A percentile compares a stretch with the other conserved stretches of the same genome.
Conservation (phyloP, 92 coral and sea anemone genomes). For the Metridium senile region DNA sequence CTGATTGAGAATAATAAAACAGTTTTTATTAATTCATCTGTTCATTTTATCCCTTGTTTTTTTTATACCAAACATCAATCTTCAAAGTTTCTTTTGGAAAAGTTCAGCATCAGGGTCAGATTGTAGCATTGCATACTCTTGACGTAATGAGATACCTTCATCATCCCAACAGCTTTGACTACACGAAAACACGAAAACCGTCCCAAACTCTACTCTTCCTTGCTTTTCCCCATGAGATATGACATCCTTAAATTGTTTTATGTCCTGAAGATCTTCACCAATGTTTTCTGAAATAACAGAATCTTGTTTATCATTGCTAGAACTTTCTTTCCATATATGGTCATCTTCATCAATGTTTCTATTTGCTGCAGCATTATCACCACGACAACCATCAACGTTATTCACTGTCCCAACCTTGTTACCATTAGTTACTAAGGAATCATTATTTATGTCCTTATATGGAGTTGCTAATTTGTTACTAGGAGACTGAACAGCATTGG, state of each 20-base stretch:
- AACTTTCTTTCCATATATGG: neutral
- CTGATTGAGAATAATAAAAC: no score
- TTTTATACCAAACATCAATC: neutral
- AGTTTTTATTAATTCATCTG: no score
- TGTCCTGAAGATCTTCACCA: neutral
- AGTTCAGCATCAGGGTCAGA: slow-evolving; percentile 77
- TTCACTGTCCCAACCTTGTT: no score
- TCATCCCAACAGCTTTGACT: slow-evolving; percentile 79
- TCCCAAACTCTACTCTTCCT: slow-evolving; percentile 77
- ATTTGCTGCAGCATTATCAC: neutral
- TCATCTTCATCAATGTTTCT: neutral
- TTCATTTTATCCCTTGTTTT: no score
- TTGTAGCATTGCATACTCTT: slow-evolving; percentile 73
- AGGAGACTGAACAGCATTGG: neutral
- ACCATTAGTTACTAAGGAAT: neutral
- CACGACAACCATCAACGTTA: neutral
- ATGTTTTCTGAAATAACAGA: slow-evolving; percentile 14
- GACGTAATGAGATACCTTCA: slow-evolving; percentile 22
- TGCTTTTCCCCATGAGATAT: neutral
- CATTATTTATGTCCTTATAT: neutral
- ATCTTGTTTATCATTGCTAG: neutral
- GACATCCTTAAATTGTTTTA: slow-evolving; percentile 5
- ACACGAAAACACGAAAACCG: slow-evolving; percentile 85
- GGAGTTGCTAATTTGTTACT: neutral
- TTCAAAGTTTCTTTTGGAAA: slow-evolving; percentile 24